Evolutionary conservation across 2,113 vertebrate genomes (phyloP).

Genomic region (Ciconia maguari): DNA sequence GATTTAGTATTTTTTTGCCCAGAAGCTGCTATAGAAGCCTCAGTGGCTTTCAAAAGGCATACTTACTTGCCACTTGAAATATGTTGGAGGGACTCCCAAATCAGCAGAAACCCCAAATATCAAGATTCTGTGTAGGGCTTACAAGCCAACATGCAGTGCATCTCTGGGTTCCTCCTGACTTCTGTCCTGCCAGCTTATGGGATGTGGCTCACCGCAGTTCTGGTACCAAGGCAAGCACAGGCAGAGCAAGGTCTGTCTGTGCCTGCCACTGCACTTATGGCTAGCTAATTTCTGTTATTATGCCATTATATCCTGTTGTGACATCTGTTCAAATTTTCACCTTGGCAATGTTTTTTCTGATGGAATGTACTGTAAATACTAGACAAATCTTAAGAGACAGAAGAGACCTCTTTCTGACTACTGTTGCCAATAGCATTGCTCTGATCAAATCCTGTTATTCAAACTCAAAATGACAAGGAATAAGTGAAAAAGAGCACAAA

Average conservation of each 20-base stretch:
- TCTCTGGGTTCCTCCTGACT: background rate
- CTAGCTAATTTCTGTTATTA: background rate
- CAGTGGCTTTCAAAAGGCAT: background rate
- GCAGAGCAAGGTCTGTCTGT: accelerated
- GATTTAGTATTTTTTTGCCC: background rate
- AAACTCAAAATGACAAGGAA: background rate
- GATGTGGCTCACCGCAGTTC: accelerated
- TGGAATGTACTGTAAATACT: background rate
- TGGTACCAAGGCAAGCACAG: background rate
- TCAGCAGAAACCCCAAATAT: background rate
- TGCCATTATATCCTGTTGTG: background rate
- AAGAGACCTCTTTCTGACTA: background rate
- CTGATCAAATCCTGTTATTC: background rate
- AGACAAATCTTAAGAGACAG: background rate
- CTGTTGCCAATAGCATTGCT: background rate
- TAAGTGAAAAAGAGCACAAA: background rate
- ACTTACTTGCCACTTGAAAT: background rate
- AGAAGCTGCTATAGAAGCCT: background rate
- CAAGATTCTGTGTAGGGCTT: background rate
- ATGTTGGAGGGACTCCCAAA: background rate
- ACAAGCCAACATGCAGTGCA: accelerated
- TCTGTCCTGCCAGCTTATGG: background rate
- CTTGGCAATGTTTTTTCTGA: background rate
- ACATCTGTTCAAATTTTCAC: background rate
- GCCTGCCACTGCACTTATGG: accelerated